A percentile compares a stretch with the other conserved stretches of the same genome.
phyloP scores from a whole-genome alignment of 2,113 vertebrate genomes.

The Tachysurus vachellii region DNA sequence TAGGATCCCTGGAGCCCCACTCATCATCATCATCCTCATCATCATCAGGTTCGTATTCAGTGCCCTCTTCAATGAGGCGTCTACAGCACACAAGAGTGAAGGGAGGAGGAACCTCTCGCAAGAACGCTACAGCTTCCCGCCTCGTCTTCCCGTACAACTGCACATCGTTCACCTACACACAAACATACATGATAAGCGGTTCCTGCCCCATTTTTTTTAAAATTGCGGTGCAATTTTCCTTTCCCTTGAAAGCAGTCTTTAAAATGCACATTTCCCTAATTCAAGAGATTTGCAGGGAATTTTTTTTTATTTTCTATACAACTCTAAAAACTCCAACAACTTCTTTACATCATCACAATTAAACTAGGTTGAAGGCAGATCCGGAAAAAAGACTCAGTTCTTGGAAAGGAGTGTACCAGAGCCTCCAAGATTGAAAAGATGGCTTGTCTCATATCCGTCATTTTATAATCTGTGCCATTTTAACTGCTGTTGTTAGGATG shows the following conservation, averaged over 20 bases:
- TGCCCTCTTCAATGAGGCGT: slow-evolving; percentile 75
- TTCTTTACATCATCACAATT: background rate
- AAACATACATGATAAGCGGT: background rate
- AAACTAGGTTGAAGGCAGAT: background rate
- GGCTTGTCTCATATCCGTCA: background rate
- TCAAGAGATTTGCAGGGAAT: too few species aligned
- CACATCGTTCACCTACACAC: slow-evolving; percentile 84
- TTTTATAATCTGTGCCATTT: background rate
- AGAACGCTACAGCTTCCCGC: slow-evolving; percentile 87
- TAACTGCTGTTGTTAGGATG: background rate
- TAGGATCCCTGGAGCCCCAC: slow-evolving; percentile 41
- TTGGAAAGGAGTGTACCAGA: background rate
- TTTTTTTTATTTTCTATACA: too few species aligned
- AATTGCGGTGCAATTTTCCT: background rate
- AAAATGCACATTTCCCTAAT: too few species aligned
- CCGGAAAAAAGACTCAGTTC: background rate
- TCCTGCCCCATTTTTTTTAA: background rate
- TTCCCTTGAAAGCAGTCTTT: background rate
- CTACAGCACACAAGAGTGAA: slow-evolving; percentile 93
- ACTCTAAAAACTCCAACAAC: too few species aligned
- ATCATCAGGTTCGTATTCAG: slow-evolving; percentile 68
- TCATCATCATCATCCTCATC: slow-evolving; percentile 53
- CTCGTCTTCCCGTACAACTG: slow-evolving; percentile 87
- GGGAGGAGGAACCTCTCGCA: slow-evolving; percentile 89
- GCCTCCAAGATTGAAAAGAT: background rate